Base-by-base conservation (phyloP, 2,888 invertebrate genomes). In the Andrena haemorrhoa region DNA sequence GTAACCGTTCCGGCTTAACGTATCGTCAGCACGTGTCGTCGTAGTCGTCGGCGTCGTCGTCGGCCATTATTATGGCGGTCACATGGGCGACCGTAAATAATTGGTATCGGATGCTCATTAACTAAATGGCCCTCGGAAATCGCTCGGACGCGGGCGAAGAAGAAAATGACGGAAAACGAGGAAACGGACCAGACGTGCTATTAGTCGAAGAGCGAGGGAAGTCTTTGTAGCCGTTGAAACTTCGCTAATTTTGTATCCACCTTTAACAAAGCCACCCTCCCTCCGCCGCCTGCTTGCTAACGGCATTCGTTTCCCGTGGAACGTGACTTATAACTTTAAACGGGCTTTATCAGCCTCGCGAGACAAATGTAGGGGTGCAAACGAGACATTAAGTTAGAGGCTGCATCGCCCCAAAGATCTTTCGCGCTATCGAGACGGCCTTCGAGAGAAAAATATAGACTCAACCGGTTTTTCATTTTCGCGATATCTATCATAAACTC, bases 11-110 rank as follows among this genome's bases (percentile, higher is more conserved):
- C 86, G 88, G 90, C 89, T 88, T 93, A 93, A 94, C 92, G 92
- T 93, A 94, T 94, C 92, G 91, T 88, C 88, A 85, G 92, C 90
- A 93, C 94, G 93, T 94, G 94, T 93, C 90, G 89, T 83, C 87
- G 87, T 82, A 87, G 74, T 77, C 70, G 74, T 76, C 83, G 82
- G 51, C 75, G 71, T 70, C 73, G 84, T 65, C 82, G 75, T 80
- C 58, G 78, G 26, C 66, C 76, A 83, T 86, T 86, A 85, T 75
- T 79, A 88, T 83, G 82, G 78, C 75, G 63, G 81, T 82, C 83
- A 79, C 86, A 85, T 73, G 84, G 76, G 77, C 87, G 79, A 76
- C 76, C 90, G 89, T 90, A 89, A 91, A 91, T 92, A 91, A 91
- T 92, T 90, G 88, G 82, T 80, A 90, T 90, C 86, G 88, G 74